These are phyloP conservation scores for Malaclemys terrapin DNA, from an alignment of 2,113 vertebrate species.

Conservation along the genomic window DNA sequence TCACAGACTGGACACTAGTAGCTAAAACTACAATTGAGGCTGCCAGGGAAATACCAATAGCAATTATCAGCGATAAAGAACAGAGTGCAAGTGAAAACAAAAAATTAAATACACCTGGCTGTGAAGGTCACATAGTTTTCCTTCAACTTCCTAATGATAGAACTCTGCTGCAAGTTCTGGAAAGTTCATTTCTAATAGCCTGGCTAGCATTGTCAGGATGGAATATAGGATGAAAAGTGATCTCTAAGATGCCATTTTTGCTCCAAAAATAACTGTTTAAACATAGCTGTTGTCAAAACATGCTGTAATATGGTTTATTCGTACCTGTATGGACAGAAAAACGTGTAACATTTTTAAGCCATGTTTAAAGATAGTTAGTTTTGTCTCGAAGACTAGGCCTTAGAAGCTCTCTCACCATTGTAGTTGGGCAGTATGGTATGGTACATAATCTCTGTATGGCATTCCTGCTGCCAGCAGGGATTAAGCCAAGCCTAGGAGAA, in stretches of 20 bases:
- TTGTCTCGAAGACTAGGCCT: not conserved
- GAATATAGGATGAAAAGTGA: not conserved
- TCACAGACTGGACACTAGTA: not conserved
- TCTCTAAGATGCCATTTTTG: not conserved
- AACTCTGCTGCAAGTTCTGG: not conserved
- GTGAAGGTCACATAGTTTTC: not conserved
- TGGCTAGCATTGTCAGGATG: not conserved
- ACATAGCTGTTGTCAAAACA: not conserved
- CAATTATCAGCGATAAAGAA: not conserved
- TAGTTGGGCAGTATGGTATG: not conserved
- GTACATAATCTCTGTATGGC: not conserved
- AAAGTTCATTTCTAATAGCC: not conserved
- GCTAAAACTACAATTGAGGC: not conserved
- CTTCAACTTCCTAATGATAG: slow-evolving; percentile 18
- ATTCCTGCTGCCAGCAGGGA: not conserved
- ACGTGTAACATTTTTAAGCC: not conserved
- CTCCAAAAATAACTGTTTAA: not conserved
- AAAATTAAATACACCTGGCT: not conserved
- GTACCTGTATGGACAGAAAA: not conserved
- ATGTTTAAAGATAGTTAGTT: not conserved
- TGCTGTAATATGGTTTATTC: not conserved
- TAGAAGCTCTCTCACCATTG: not conserved
- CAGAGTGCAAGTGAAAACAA: not conserved
- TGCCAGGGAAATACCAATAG: not conserved
- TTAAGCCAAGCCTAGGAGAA: not conserved